Base-by-base conservation (phyloP, 1,140 invertebrate species). In the Aphelinus certus region DNA sequence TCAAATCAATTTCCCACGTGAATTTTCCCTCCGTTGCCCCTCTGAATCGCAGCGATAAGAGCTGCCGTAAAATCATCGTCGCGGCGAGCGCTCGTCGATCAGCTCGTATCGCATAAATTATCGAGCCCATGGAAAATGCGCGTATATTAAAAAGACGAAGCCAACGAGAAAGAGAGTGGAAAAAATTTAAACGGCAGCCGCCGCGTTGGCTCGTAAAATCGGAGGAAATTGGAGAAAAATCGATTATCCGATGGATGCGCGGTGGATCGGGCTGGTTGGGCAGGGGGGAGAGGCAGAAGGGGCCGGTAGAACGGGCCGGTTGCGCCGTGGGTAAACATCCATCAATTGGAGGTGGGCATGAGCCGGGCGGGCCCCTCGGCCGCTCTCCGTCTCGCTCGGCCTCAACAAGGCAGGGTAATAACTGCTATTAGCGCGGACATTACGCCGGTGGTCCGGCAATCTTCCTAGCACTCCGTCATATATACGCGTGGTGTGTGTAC, bases 391-490 rank as follows among this genome's bases (percentile, higher is more conserved):
- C 26, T 26, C 26, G 26, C 26, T 26, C 26, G 26, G 26, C 81
- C 77, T 81, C 81, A 85, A 84, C 85, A 77, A 86, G 81, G 83
- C 82, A 85, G 80, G 82, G 81, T 87, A 87, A 88, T 87, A 81
- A 88, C 86, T 87, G 83, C 84, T 88, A 86, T 88, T 87, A 87
- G 83, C 76, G 78, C 84, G 78, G 81, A 86, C 84, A 88, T 88
- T 86, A 86, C 84, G 86, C 84, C 84, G 86, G 87, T 87, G 86
- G 87, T 88, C 86, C 81, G 81, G 83, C 63, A 72, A 70, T 74
- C 72, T 74, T 72, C 43, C 66, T 73, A 69, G 68, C 74, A 71
- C 63, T 76, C 61, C 56, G 58, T 75, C 58, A 66, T 76, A 68
- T 42, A 26, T 26, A 26, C 26, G 26, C 26, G 26, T 26, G 26